Evolutionary conservation across 2,113 vertebrate species (phyloP).

Genomic region (Chloropsis hardwickii): DNA sequence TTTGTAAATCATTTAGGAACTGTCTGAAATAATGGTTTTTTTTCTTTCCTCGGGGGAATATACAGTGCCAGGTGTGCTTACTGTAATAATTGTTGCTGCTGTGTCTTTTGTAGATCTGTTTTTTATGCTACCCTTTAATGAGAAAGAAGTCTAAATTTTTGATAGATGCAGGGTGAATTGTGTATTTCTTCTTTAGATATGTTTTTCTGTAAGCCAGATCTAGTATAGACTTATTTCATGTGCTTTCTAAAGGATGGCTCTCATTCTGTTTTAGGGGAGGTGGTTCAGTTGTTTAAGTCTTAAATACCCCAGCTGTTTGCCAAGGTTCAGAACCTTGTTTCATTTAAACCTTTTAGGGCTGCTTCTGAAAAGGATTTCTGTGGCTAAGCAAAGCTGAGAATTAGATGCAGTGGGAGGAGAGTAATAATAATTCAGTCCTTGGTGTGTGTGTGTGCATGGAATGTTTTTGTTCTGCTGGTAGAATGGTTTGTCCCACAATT

Average conservation of each 20-base stretch:
- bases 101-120: not conserved
- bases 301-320: not conserved
- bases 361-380: not conserved
- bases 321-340: not conserved
- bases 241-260: not conserved
- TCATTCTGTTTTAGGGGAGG: not conserved
- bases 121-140: not conserved
- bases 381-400: not conserved
- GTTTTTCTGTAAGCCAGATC: not conserved
- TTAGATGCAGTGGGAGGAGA: not conserved
- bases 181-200: not conserved
- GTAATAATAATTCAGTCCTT: not conserved
- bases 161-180: not conserved
- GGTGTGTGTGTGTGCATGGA: not conserved
- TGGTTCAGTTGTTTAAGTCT: not conserved
- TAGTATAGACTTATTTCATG: not conserved
- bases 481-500: not conserved
- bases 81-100: not conserved
- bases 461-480: slow-evolving; percentile 8
- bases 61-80: not conserved
- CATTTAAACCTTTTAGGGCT: not conserved
- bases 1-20: not conserved
- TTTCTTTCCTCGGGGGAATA: not conserved
- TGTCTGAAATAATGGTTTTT: not conserved
- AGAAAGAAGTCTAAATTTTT: not conserved